Percentiles rank a stretch among this genome's conserved stretches.
Conservation (phyloP, 2,888 invertebrate genomes). For the Meloe dianella region DNA sequence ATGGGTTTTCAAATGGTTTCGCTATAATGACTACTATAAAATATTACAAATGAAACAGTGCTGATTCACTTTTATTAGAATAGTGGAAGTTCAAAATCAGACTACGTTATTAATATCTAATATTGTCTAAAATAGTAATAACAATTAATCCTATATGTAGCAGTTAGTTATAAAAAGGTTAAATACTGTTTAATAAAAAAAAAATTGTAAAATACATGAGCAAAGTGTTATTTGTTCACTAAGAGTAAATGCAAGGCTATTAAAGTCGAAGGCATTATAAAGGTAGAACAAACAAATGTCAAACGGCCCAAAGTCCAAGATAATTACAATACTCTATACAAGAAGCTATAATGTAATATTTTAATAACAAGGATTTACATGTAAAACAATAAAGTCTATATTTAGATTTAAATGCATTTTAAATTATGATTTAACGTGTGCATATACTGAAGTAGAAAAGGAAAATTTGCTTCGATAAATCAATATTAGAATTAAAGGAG, state of each 20-base stretch:
- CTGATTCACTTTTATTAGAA: constrained; percentile 23
- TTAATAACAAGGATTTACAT: too few relatives aligned
- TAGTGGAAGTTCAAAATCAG: neutral
- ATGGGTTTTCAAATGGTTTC: constrained; percentile 25
- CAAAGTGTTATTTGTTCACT: constrained; percentile 22
- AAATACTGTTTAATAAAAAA: neutral
- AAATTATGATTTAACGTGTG: constrained; percentile 13
- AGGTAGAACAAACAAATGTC: constrained; percentile 21
- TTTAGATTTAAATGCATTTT: too few relatives aligned
- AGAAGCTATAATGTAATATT: constrained; percentile 23
- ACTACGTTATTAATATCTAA: neutral
- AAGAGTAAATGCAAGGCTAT: constrained; percentile 19
- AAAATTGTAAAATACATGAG: neutral
- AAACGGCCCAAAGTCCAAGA: constrained; percentile 12
- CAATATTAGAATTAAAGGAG: constrained; percentile 33
- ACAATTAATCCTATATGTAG: too few relatives aligned
- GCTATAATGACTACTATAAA: constrained; percentile 30
- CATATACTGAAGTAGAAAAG: too few relatives aligned
- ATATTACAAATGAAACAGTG: constrained; percentile 25
- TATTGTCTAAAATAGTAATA: neutral
- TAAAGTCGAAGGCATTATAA: constrained; percentile 16
- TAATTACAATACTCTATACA: constrained; percentile 20
- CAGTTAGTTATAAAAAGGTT: too few relatives aligned
- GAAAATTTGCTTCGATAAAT: too few relatives aligned
- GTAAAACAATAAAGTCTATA: too few relatives aligned